Base-by-base conservation (phyloP, 1,140 invertebrate species). In the Hesperophylax magnus region DNA sequence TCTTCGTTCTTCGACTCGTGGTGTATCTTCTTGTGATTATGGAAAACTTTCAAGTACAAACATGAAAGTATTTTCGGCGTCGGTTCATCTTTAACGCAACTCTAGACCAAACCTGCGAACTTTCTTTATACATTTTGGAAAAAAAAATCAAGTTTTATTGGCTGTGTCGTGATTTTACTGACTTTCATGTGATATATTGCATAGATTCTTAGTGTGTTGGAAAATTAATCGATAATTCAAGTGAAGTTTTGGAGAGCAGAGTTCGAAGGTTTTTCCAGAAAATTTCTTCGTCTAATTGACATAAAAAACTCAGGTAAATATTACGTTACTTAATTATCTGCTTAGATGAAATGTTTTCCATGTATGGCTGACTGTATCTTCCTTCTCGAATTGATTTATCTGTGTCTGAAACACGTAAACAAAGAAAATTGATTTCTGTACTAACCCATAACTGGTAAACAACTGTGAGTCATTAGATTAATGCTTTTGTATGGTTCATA, bases 121-220 rank as follows among this genome's bases (percentile, higher is more conserved):
- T 22, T 60, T 60, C n/a, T 54, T 61, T 72, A 39, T 72, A 18
- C 8, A 52, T 52, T 72, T 72, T 11, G 27, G 24, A n/a, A n/a
- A 52, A 34, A 24, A 58, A 34, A 61, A 22, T 27, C 8, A 8
- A 61, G 3, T 18, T 11, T 76, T 60, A 27, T 60, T 76, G 72
- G 72, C 72, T 76, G 72, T 76, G 72, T 76, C 72, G 27, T 76
- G 72, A 76, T 31, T 58, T 53, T 58, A 53, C 47, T 54, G 54
- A 76, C 72, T 39, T 76, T 76, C 60, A 60, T 76, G 72, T 76
- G 72, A 76, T 76, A 76, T 76, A 76, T 76, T 76, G 11, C 47
- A 72, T 72, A 72, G 69, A 69, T 69, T 67, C 7, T 72, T 72
- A 72, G 69, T 72, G 47, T 24, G 69, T 72, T 56, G 22, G 47